Base-by-base conservation (phyloP, 2,113 vertebrate genomes). In the Empidonax alnorum region DNA sequence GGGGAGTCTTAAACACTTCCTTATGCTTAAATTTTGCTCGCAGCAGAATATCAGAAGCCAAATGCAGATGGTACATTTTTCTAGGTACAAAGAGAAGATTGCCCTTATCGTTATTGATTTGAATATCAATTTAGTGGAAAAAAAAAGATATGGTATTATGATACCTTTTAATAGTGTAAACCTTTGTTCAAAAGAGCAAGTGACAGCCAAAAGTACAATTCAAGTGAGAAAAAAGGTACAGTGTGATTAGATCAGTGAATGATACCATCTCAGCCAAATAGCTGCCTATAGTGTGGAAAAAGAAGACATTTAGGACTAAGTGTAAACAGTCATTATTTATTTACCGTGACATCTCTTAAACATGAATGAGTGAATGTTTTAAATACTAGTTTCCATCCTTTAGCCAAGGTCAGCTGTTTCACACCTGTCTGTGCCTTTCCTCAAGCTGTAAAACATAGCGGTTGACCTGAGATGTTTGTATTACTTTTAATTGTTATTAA, bases 281-380 rank as follows among this genome's bases (percentile, higher is more conserved):
- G 81, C 97, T 98, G 97, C 97, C 94, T 97, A 94, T 97, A 91
- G 89, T 97, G 97, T 97, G 97, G 97, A 97, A 98, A 98, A 98
- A 97, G 90, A 94, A 98, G 96, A 97, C 95, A 97, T 94, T 97
- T 97, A 97, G 95, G 95, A 85, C 93, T 97, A 92, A 97, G 96
- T 97, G 97, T 97, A 98, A 98, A 98, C 97, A 98, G 96, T 98
- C 97, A 98, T 98, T 94, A 98, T 98, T 98, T 98, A 98, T 98
- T 98, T 98, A 98, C 95, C 87, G 92, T 97, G 97, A 97, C 98
- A 98, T 98, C 94, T 98, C 96, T 98, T 97, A 98, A 98, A 98
- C 97, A 98, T 96, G 96, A 98, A 97, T 83, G 91, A 97, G 95
- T 95, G 90, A 96, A 97, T 97, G 97, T 97, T 98, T 98, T 98